A percentile compares a stretch with the other conserved stretches of the same genome.
phyloP scores from a whole-genome alignment of 1,140 invertebrate species.

The Drosophila quadrilineata region DNA sequence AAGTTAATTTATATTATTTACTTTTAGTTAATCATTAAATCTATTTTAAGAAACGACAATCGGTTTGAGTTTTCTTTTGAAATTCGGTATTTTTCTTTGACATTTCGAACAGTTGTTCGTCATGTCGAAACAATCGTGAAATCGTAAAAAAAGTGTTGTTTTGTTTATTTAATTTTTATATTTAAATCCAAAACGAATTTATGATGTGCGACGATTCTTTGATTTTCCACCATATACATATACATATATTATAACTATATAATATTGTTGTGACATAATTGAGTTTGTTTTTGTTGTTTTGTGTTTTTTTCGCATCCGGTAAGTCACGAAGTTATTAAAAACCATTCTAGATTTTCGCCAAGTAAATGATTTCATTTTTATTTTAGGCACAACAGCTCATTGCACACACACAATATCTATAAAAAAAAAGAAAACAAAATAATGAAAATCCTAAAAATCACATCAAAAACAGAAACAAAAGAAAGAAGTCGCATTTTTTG shows the following conservation, averaged over 20 bases:
- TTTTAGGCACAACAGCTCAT: slow-evolving; percentile 69
- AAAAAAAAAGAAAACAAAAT: slow-evolving; percentile 25
- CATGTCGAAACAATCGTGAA: slow-evolving; percentile 25
- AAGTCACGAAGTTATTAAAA: slow-evolving; percentile 65
- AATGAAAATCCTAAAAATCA: slow-evolving; percentile 14
- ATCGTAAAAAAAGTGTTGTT: slow-evolving; percentile 64
- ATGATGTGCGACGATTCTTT: slow-evolving; percentile 32
- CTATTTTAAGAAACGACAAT: slow-evolving; percentile 40
- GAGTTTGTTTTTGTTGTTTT: slow-evolving; percentile 45
- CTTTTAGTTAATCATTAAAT: slow-evolving; percentile 12
- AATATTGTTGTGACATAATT: slow-evolving; percentile 57
- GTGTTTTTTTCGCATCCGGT: slow-evolving; percentile 55
- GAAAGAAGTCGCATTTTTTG: slow-evolving; percentile 50
- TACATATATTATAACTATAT: slow-evolving; percentile 2
- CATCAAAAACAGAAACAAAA: slow-evolving; percentile 28
- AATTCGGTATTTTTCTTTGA: slow-evolving; percentile 19
- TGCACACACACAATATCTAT: slow-evolving; percentile 25
- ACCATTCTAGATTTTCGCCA: slow-evolving; percentile 50
- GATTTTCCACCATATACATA: slow-evolving; percentile 20
- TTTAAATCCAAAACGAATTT: slow-evolving; percentile 55
- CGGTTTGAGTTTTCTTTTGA: slow-evolving; percentile 12
- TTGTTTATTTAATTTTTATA: slow-evolving; percentile 75
- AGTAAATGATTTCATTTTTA: slow-evolving; percentile 81
- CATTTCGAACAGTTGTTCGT: slow-evolving; percentile 49
- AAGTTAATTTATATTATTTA: slow-evolving; percentile 16